Percentiles rank a stretch among this genome's conserved stretches.
Conservation (phyloP, 2,888 invertebrate species). For the Muscina levida region DNA sequence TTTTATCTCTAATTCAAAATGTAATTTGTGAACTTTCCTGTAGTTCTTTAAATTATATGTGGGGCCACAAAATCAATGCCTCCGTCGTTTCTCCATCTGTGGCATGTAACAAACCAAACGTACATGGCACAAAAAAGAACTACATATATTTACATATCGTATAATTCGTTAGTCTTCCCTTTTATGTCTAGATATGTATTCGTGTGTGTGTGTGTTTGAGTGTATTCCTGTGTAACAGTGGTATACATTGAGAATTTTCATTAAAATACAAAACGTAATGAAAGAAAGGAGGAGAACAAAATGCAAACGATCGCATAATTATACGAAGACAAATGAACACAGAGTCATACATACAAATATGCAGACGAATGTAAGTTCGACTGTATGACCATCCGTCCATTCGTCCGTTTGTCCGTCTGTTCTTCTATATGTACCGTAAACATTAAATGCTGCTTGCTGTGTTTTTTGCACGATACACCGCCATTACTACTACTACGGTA, state of each 20-base stretch:
- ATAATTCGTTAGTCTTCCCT: not conserved
- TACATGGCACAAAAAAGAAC: too few relatives aligned
- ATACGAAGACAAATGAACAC: conserved; percentile 40
- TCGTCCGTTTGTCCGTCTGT: not conserved
- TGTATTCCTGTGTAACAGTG: too few relatives aligned
- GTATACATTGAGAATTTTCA: too few relatives aligned
- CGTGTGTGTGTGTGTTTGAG: not conserved
- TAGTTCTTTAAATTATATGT: too few relatives aligned
- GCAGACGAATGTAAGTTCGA: too few relatives aligned
- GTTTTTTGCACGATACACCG: conserved; percentile 41
- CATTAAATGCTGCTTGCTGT: conserved; percentile 50
- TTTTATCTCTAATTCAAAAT: too few relatives aligned
- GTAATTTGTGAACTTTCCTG: too few relatives aligned
- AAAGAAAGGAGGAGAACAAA: conserved; percentile 11
- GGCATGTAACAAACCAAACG: too few relatives aligned
- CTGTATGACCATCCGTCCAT: not conserved
- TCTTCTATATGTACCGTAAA: conserved; percentile 53
- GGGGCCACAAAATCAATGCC: too few relatives aligned
- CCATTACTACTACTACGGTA: too few relatives aligned
- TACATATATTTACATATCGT: not conserved
- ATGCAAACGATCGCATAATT: conserved; percentile 59
- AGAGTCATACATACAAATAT: not conserved
- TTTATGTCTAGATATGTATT: too few relatives aligned
- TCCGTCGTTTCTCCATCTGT: too few relatives aligned
- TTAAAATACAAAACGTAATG: conserved; percentile 35